Evolutionary conservation across 2,113 vertebrate species (phyloP).

Genomic region (Daubentonia madagascariensis): DNA sequence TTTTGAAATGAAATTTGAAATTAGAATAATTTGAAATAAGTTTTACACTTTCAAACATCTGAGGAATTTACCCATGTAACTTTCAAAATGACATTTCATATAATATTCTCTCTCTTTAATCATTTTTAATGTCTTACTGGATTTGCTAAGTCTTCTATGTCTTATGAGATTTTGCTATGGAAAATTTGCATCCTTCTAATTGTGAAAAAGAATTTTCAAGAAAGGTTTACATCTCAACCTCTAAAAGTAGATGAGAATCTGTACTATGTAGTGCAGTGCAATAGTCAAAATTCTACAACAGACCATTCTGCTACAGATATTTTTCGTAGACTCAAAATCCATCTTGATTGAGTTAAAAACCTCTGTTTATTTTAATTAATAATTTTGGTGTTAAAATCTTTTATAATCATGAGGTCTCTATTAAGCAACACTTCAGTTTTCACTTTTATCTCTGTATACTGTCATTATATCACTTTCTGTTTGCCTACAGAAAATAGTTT

Average conservation of each 20-base stretch:
- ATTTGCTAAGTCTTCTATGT: neutral
- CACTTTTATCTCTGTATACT: neutral
- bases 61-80: neutral
- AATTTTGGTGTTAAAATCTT: neutral
- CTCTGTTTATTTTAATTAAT: neutral
- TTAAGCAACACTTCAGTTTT: neutral
- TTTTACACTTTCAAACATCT: neutral
- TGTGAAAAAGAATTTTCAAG: neutral
- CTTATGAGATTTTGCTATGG: neutral
- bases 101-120: neutral
- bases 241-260: neutral
- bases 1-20: neutral
- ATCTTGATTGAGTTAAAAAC: neutral
- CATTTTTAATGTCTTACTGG: neutral
- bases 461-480: neutral
- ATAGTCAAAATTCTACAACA: neutral
- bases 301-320: neutral
- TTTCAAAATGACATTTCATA: neutral
- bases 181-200: neutral
- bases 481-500: neutral
- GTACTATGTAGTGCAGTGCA: accelerated
- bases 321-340: neutral
- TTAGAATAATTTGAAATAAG: neutral
- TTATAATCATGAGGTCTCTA: neutral
- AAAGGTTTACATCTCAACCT: neutral